Evolutionary conservation across 2,113 vertebrate genomes (phyloP).

Genomic region (Maylandia zebra): DNA sequence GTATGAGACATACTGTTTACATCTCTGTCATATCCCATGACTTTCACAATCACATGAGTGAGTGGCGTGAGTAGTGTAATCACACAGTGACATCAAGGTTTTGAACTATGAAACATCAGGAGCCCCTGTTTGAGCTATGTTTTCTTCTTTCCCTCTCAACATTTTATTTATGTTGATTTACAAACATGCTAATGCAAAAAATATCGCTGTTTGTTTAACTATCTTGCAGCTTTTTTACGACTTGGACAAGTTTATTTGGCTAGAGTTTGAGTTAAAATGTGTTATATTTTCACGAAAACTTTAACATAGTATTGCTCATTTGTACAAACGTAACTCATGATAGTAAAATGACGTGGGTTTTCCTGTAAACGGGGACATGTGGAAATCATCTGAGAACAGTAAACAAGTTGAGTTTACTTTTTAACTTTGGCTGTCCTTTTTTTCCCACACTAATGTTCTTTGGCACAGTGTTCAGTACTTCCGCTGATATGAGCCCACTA

Average conservation of each 20-base stretch:
- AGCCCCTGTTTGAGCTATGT: not conserved
- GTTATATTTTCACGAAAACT: not conserved
- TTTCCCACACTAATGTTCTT: not conserved
- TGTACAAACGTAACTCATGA: not conserved
- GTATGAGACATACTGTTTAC: not conserved
- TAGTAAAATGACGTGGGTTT: not conserved
- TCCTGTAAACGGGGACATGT: not conserved
- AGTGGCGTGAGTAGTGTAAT: not conserved
- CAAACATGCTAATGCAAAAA: not conserved
- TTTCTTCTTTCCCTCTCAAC: not conserved
- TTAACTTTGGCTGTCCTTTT: not conserved
- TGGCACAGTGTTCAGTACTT: not conserved
- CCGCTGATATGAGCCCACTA: not conserved
- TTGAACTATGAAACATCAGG: not conserved
- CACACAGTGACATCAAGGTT: not conserved
- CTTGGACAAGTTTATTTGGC: not conserved
- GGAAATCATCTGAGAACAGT: not conserved
- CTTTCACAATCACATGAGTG: not conserved
- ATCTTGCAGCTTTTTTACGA: not conserved
- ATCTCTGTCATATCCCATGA: not conserved
- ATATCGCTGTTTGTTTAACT: not conserved
- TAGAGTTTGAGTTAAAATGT: not conserved
- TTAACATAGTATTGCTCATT: not conserved
- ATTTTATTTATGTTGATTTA: not conserved
- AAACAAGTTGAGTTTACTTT: conserved; percentile 25